Evolutionary conservation across 2,113 vertebrate species (phyloP).

Genomic region (Ammospiza caudacuta): DNA sequence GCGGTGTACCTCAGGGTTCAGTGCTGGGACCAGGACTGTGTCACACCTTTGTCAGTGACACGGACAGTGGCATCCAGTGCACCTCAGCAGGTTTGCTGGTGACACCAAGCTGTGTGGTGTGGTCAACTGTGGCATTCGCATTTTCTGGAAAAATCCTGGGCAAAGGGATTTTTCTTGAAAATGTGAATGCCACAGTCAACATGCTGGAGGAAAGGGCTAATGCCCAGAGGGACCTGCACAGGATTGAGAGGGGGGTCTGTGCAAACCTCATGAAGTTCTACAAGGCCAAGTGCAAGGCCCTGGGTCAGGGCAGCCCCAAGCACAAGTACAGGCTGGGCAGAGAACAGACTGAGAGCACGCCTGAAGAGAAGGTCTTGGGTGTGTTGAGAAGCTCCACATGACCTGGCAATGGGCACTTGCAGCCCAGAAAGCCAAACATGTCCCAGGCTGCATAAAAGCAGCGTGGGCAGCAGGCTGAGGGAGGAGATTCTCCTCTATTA

Average conservation of each 20-base stretch:
- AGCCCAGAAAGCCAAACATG: fast-evolving
- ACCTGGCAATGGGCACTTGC: not conserved
- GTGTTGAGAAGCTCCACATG: not conserved
- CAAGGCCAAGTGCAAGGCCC: not conserved
- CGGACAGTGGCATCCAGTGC: fast-evolving
- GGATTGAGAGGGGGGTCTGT: not conserved
- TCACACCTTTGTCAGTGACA: not conserved
- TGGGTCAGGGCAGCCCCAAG: not conserved
- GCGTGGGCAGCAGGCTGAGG: not conserved
- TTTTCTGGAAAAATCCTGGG: too few relatives aligned
- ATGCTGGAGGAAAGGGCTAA: not conserved
- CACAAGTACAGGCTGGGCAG: not conserved
- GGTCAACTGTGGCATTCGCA: too few relatives aligned
- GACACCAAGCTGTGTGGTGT: not conserved
- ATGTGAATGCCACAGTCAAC: too few relatives aligned
- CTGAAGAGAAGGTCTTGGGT: not conserved
- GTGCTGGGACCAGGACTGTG: fast-evolving
- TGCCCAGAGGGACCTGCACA: not conserved
- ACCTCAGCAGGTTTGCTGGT: not conserved
- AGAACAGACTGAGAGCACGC: not conserved
- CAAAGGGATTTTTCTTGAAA: too few relatives aligned
- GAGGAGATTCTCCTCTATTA: not conserved
- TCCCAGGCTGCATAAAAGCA: not conserved
- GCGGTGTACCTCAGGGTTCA: not conserved
- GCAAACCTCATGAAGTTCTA: not conserved